These are phyloP conservation scores for Acanthaster planci DNA, from an alignment of 35 echinoderm and acorn worm genomes.

Conservation along the genomic window DNA sequence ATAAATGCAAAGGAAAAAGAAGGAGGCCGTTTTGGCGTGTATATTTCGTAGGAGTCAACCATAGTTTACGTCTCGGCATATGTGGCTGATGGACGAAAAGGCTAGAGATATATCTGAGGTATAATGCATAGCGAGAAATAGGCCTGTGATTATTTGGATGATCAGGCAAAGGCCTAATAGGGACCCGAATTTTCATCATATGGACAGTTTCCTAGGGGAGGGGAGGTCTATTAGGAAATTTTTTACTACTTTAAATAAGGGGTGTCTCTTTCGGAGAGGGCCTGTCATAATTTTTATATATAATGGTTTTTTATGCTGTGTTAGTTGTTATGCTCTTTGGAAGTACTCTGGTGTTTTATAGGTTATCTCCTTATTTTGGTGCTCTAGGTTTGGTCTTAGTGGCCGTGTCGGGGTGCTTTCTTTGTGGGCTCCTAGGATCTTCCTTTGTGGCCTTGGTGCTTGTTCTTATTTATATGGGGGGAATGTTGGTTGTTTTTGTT, in stretches of 20 bases:
- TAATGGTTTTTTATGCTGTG: constrained; percentile 8
- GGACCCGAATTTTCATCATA: constrained; percentile 75
- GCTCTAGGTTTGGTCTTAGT: constrained; percentile 47
- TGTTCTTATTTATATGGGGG: constrained; percentile 36
- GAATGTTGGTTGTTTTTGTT: constrained; percentile 53
- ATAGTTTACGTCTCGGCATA: constrained; percentile 87
- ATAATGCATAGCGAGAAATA: constrained; percentile 83
- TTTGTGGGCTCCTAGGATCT: neutral
- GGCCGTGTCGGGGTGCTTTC: neutral
- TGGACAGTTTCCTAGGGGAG: constrained; percentile 39
- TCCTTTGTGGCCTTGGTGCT: constrained; percentile 37
- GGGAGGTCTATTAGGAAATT: constrained; percentile 35
- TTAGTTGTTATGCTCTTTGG: constrained; percentile 27
- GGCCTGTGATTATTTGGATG: constrained; percentile 64
- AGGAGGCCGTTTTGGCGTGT: constrained; percentile 71
- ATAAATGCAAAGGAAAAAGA: constrained; percentile 86
- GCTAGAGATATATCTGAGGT: constrained; percentile 64
- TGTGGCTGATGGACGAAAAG: constrained; percentile 67
- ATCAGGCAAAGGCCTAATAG: constrained; percentile 67
- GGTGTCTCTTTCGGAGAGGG: constrained; percentile 58
- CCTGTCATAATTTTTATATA: constrained; percentile 50
- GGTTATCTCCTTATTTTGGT: constrained; percentile 39
- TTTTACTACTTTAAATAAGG: constrained; percentile 40
- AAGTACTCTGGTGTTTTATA: constrained; percentile 31
- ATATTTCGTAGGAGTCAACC: constrained; percentile 76